Evolutionary conservation across 2,113 vertebrate species (phyloP), one percentile per base, ranked within the genome.

Genomic region (Otus sunia): DNA sequence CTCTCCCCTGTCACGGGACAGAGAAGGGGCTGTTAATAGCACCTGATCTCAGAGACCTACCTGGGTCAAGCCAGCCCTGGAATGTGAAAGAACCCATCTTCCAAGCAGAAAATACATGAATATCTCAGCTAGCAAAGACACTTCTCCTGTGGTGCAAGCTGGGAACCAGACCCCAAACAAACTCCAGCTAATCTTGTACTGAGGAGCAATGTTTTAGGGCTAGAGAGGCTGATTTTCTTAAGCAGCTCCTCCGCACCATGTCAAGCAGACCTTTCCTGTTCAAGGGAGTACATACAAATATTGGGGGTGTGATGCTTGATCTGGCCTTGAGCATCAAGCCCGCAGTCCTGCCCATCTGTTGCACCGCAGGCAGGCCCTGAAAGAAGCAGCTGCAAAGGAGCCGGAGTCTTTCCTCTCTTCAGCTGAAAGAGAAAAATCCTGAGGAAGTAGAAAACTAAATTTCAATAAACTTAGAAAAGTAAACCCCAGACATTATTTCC

Each of bases 221-320:
- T 29, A 21, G 32, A 88, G 77, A 68, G 25, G 21, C 3, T 67
- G 62, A n/a, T 43, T 77, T 77, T 27, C 59, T 77, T 25, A 62
- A 43, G 53, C 34, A 90, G 18, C 18, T 78, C 53, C 66, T 77
- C 41, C 36, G 29, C 18, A 50, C 11, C 13, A 10, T 5, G 18
- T 52, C 47, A 37, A 58, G 19, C 15, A 78, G 76, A 58, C 10
- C 14, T 63, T 68, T 82, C 37, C 43, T 37, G 3, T 59, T 59
- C 27, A 13, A 50, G 39, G 11, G 30, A 10, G 13, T 26, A 8
- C 11, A 10, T 23, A n/a, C 10, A 74, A n/a, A 58, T 47, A 49
- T 1, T 26, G 37, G 6, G 36, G 36, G 30, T 5, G 17, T 18
- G 55, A 43, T 43, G 37, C 20, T 74, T 0, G 0, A 20, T 53